phyloP scores from a whole-genome alignment of 1,140 invertebrate genomes.

The Hyphantria cunea region DNA sequence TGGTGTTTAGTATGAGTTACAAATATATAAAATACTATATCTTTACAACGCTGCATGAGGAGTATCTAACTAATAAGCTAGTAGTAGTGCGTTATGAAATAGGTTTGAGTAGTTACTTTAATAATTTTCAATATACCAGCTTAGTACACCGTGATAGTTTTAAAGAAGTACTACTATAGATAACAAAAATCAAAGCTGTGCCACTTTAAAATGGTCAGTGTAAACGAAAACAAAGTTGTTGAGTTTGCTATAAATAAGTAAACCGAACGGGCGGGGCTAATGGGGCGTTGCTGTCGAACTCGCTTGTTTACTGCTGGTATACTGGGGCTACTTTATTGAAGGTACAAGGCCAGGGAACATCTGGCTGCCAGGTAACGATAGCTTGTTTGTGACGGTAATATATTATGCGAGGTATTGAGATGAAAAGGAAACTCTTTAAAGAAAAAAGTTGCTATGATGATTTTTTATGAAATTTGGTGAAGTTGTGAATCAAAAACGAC shows the following conservation, averaged over 20 bases:
- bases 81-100: too few species aligned
- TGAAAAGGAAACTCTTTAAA: background rate
- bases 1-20: too few species aligned
- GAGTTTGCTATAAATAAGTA: slow-evolving; percentile 55
- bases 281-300: slow-evolving; percentile 43
- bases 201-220: background rate
- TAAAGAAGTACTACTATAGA: background rate
- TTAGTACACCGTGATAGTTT: too few species aligned
- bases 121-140: too few species aligned
- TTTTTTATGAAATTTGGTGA: too few species aligned
- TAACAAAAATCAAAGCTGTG: slow-evolving; percentile 1
- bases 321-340: slow-evolving; percentile 56
- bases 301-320: slow-evolving; percentile 43
- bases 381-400: background rate
- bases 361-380: slow-evolving; percentile 23
- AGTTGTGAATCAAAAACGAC: too few species aligned
- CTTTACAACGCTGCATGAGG: too few species aligned
- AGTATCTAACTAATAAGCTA: too few species aligned
- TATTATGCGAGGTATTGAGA: background rate
- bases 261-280: slow-evolving; percentile 54
- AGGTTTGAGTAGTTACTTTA: too few species aligned
- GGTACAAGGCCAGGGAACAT: slow-evolving; percentile 37
- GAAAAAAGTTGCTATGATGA: background rate
- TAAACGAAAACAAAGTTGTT: slow-evolving; percentile 36
- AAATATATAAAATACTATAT: too few species aligned